A percentile compares a stretch with the other conserved stretches of the same genome.
phyloP scores from a whole-genome alignment of 1,140 invertebrate species.

The Aphelinus certus region DNA sequence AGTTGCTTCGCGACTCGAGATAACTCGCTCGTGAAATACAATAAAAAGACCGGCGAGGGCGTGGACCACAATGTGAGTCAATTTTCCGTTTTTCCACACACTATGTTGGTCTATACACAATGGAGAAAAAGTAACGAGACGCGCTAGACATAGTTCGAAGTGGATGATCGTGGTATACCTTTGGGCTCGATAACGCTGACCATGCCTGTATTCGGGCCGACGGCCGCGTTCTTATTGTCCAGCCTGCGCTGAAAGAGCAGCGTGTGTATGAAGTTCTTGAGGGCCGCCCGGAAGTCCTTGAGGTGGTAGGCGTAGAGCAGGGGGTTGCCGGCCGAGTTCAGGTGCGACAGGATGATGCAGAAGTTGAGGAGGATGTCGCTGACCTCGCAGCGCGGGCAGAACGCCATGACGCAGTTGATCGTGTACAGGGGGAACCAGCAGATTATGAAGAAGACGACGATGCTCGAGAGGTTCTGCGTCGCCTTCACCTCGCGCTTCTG shows the following conservation, averaged over 20 bases:
- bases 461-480: conserved; percentile 89
- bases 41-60: no score
- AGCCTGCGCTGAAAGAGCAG: conserved; percentile 20
- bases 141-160: no score
- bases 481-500: conserved; percentile 89
- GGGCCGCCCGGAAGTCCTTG: conserved; percentile 81
- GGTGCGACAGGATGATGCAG: conserved; percentile 87
- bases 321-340: conserved; percentile 90
- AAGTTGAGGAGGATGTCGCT: conserved; percentile 77
- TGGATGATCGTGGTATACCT: neutral
- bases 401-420: conserved; percentile 88
- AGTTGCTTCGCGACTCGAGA: no score
- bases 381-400: conserved; percentile 75
- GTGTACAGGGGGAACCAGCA: conserved; percentile 94
- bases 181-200: conserved; percentile 29
- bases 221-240: conserved; percentile 18
- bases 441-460: conserved; percentile 90
- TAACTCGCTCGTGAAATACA: no score
- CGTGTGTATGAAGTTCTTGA: conserved; percentile 71
- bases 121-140: neutral
- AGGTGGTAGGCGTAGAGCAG: conserved; percentile 90
- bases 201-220: neutral
- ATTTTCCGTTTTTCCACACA: no score
- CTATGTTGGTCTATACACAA: no score
- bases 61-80: no score